Base-by-base conservation (phyloP, 2,888 invertebrate species). In the Drosophila paranaensis region DNA sequence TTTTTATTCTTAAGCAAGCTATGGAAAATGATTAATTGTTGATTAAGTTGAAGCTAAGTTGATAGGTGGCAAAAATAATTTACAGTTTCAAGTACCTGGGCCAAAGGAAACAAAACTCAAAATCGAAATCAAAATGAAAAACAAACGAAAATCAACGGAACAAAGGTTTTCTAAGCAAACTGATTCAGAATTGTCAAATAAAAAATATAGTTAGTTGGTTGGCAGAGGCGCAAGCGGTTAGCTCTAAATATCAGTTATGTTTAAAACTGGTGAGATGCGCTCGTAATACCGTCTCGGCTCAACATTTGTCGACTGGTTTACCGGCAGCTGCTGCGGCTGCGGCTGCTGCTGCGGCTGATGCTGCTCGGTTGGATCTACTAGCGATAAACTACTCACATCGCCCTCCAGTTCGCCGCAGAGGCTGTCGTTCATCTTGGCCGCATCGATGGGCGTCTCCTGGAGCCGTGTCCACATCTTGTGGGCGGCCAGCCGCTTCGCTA, bases 401-500 rank as follows among this genome's bases (percentile, higher is more conserved):
- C 95, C 95, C 69, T 95, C 92, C 51, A 92, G 95, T 72, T 96
- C 97, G 90, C 96, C 96, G 82, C 96, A 96, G 58, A 95, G 94
- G 43, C 95, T 94, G 50, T 92, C 91, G 73, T 78, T 84, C 54
- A 94, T 92, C 90, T 95, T 95, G 91, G 94, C 95, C 11, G 95
- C 94, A 89, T 96, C 96, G 11, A 95, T 94, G 0, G 96, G 96
- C 88, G 95, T 94, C 78, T 97, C 96, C 90, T 97, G 96, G 71
- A 98, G 93, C 43, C 95, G 94, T 80, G 96, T 96, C 96, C 96
- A 97, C 98, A 99, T 98, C 92, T 97, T 97, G 91, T 97, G 96
- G 3, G 99, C 99, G 0, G 99, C 98, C 92, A 97, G 95, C n/a
- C 98, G 95, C 93, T 99, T 99, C 4, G 99, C 98, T 57, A 98